These are phyloP conservation scores for Leguminivora glycinivorella DNA, from an alignment of 1,140 invertebrate genomes.

Conservation along the genomic window DNA sequence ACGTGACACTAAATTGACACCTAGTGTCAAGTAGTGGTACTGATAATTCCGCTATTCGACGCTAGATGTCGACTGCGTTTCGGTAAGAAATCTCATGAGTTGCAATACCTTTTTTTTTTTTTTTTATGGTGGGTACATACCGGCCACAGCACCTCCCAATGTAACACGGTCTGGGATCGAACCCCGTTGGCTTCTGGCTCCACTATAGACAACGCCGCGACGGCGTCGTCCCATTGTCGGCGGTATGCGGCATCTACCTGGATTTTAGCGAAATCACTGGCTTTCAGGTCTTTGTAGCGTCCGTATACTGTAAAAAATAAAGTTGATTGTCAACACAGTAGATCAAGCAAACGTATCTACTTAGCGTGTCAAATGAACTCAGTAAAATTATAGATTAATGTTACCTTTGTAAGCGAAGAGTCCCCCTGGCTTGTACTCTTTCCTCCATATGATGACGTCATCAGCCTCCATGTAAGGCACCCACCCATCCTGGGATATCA, in stretches of 20 bases:
- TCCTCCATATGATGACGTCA: constrained; percentile 90
- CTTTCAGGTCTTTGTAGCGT: constrained; percentile 87
- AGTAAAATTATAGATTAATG: too few relatives aligned
- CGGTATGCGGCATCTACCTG: constrained; percentile 90
- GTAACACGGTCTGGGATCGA: constrained; percentile 83
- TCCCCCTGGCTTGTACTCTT: constrained; percentile 82
- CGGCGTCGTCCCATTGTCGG: constrained; percentile 89
- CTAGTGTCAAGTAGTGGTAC: too few relatives aligned
- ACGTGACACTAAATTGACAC: too few relatives aligned
- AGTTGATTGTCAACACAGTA: too few relatives aligned
- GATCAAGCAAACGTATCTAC: too few relatives aligned
- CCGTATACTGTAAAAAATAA: constrained; percentile 91
- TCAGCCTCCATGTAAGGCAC: constrained; percentile 88
- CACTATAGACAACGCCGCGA: constrained; percentile 84
- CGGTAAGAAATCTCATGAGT: too few relatives aligned
- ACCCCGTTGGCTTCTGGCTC: constrained; percentile 74
- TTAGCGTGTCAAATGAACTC: too few relatives aligned
- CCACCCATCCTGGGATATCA: constrained; percentile 82
- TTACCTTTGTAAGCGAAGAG: constrained; percentile 89
- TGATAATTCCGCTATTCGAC: too few relatives aligned
- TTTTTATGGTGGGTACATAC: constrained; percentile 72
- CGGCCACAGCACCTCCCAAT: constrained; percentile 94
- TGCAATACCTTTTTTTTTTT: too few relatives aligned
- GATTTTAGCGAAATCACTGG: constrained; percentile 89
- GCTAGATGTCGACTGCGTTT: too few relatives aligned